Evolutionary conservation across 2,797 vertebrate genomes (phyloP).

Genomic region (Halcyon leucocephala): DNA sequence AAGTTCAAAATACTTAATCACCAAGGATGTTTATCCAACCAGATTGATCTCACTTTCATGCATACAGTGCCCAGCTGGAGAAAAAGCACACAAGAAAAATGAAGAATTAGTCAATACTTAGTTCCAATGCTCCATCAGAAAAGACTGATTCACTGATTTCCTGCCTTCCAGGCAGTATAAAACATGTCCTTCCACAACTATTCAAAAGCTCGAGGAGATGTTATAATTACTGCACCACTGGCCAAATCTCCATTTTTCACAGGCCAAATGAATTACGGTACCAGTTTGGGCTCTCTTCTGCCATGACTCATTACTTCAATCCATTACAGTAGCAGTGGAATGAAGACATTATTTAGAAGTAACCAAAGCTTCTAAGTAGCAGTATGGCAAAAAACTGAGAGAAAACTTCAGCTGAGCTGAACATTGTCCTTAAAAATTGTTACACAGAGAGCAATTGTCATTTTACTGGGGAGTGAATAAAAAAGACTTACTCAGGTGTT

Average conservation of each 20-base stretch:
- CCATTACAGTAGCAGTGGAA: not conserved
- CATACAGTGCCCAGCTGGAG: not conserved
- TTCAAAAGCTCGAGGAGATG: not conserved
- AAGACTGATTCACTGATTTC: not conserved
- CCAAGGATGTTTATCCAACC: not conserved
- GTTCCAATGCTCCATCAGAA: not conserved
- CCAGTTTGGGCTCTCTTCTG: not conserved
- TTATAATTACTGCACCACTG: not conserved
- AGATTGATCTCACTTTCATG: not conserved
- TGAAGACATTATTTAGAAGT: not conserved
- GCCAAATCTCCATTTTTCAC: not conserved
- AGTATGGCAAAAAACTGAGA: not conserved
- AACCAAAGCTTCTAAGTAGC: not conserved
- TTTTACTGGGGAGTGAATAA: not conserved
- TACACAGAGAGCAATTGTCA: not conserved
- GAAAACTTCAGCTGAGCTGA: not conserved
- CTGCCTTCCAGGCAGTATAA: not conserved
- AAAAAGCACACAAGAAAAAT: not conserved
- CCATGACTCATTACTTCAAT: constrained; percentile 1
- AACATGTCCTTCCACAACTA: not conserved
- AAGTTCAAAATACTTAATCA: not conserved
- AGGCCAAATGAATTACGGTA: not conserved
- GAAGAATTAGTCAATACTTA: not conserved
- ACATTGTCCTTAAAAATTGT: not conserved
- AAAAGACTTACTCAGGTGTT: not conserved